Evolutionary conservation across 2,113 vertebrate species (phyloP), one percentile per base, ranked within the genome.

Genomic region (Dicerorhinus sumatrensis): DNA sequence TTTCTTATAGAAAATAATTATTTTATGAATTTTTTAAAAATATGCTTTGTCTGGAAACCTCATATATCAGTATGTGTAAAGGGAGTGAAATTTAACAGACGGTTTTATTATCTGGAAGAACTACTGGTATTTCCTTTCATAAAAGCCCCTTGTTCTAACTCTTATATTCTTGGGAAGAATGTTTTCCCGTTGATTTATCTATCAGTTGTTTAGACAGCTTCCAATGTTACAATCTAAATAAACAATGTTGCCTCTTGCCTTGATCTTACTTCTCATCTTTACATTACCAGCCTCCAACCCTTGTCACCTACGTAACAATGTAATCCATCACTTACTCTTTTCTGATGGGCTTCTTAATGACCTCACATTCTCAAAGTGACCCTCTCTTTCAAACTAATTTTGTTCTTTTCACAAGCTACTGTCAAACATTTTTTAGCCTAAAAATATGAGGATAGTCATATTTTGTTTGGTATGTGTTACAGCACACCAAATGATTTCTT

Each of bases 211-310:
- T 90, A 94, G 58, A 62, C 6, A 88, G 29, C 42, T 95, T 91
- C 94, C 36, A 60, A 58, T 46, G 90, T 95, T 80, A 90, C 39
- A 77, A 94, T 62, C 2, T 48, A 81, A 94, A 96, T 91, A 96
- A 95, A 75, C 42, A 48, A 3, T 4, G 8, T 31, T 81, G 42
- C 39, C 29, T 75, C 29, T 82, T 63, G 18, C 63, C 73, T 91
- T 95, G 83, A 85, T 96, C 27, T 62, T 17, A 16, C 20, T 60
- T 33, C 92, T 90, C 54, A 58, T 69, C 46, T 77, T 94, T 46
- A 85, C 20, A 51, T 51, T n/a, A 36, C 42, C 92, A 92, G 16
- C 6, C 21, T 88, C 80, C n/a, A 62, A 58, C 36, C 18, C 25
- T 60, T 54, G 42, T 69, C 56, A 21, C n/a, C 29, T 3, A 5